These are phyloP conservation scores for Erpetoichthys calabaricus DNA, from an alignment of 2,797 vertebrate species.

Conservation along the genomic window DNA sequence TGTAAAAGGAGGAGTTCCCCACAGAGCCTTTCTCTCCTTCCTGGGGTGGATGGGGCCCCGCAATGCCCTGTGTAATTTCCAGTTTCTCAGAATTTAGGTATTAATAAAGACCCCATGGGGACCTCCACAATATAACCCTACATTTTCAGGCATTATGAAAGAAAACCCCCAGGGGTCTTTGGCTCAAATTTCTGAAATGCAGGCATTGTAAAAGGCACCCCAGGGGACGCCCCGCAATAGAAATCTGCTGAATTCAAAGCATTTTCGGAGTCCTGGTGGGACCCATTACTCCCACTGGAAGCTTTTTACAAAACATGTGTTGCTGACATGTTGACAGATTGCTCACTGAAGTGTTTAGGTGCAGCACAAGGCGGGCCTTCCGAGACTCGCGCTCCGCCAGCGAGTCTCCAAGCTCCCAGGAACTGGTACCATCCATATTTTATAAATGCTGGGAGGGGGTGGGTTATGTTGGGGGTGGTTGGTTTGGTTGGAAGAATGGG, in stretches of 20 bases:
- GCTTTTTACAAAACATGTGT: constrained; percentile 37
- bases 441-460: constrained; percentile 67
- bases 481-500: constrained; percentile 55
- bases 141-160: constrained; percentile 86
- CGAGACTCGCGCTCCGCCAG: constrained; percentile 79
- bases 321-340: constrained; percentile 37
- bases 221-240: constrained; percentile 68
- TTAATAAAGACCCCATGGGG: constrained; percentile 82
- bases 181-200: constrained; percentile 78
- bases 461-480: too few relatives aligned
- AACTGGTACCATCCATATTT: constrained; percentile 98
- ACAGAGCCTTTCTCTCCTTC: constrained; percentile 71
- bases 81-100: constrained; percentile 80
- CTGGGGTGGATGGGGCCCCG: constrained; percentile 62
- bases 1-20: constrained; percentile 75
- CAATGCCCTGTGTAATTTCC: constrained; percentile 76
- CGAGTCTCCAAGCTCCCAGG: constrained; percentile 87
- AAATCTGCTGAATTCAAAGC: constrained; percentile 85
- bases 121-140: constrained; percentile 80
- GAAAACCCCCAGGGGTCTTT: constrained; percentile 71
- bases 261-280: constrained; percentile 73
- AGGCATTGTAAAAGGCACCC: constrained; percentile 68
- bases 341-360: constrained; percentile 62
- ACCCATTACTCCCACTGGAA: constrained; percentile 70
- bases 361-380: constrained; percentile 90